These are phyloP conservation scores for Pyrocoelia pectoralis DNA, from an alignment of 2,888 invertebrate genomes.

Conservation along the genomic window DNA sequence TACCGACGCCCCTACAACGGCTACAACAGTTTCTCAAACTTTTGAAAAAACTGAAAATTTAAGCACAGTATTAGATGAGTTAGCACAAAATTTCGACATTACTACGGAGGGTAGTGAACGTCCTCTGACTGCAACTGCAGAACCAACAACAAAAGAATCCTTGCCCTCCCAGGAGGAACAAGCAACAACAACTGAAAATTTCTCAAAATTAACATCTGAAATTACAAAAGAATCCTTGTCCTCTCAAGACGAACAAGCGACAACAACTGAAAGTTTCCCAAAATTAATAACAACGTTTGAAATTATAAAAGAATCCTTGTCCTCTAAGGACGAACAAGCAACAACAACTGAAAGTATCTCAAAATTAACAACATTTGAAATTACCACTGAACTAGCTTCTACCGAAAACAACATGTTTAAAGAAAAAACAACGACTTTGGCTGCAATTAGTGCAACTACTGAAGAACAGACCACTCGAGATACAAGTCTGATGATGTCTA, in stretches of 20 bases:
- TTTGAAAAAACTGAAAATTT: slow-evolving; percentile 11
- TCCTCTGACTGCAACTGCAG: neutral
- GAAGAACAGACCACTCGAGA: neutral
- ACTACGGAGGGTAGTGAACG: slow-evolving; percentile 11
- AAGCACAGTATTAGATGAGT: slow-evolving; percentile 24
- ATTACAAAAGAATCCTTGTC: too few relatives aligned
- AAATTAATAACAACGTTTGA: neutral
- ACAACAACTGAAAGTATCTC: neutral
- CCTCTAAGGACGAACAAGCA: neutral
- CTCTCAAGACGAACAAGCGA: neutral
- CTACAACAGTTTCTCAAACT: neutral
- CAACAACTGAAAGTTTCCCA: neutral
- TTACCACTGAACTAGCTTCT: neutral
- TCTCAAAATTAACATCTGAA: neutral
- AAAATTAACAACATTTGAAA: neutral
- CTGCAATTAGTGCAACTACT: slow-evolving; percentile 13
- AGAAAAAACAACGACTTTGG: neutral
- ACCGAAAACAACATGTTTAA: neutral
- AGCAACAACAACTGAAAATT: neutral
- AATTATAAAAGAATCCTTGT: neutral
- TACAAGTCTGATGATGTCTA: neutral
- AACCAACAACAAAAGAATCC: neutral
- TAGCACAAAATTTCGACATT: slow-evolving; percentile 15
- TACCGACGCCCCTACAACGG: neutral
- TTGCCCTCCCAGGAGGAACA: neutral